A percentile compares a stretch with the other conserved stretches of the same genome.
Evolutionary conservation across 2,797 vertebrate species (phyloP).

Genomic region (Sus cebifrons): DNA sequence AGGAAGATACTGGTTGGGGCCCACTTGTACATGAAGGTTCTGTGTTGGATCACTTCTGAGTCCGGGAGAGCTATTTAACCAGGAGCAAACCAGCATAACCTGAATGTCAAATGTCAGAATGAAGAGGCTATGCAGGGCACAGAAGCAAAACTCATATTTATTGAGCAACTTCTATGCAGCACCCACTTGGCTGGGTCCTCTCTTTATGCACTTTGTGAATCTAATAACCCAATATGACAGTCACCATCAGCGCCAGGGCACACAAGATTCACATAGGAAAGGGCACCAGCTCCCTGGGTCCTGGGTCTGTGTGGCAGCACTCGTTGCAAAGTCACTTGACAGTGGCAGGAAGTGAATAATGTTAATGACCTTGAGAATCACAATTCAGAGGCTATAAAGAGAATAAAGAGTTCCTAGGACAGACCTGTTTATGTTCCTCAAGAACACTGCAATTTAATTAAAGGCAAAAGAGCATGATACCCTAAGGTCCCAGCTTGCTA

Average conservation of each 20-base stretch:
- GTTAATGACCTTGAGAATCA: slow-evolving; percentile 45
- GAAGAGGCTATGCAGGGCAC: not conserved
- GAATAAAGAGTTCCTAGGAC: not conserved
- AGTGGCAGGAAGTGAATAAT: slow-evolving; percentile 23
- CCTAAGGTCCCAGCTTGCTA: not conserved
- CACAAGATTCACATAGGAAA: not conserved
- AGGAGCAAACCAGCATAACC: not conserved
- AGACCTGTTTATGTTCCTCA: not conserved
- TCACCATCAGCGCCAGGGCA: not conserved
- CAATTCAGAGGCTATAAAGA: slow-evolving; percentile 35
- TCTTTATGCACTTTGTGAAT: not conserved
- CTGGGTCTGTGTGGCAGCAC: not conserved
- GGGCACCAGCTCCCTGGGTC: not conserved
- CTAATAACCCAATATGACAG: not conserved
- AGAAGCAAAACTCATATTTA: not conserved
- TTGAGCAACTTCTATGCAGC: not conserved
- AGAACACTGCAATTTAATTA: not conserved
- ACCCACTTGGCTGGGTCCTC: not conserved
- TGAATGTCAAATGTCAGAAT: not conserved
- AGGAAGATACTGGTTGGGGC: not conserved
- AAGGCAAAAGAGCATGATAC: not conserved
- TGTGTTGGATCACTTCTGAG: not conserved
- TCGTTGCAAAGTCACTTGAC: not conserved
- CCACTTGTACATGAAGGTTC: not conserved
- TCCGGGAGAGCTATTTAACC: not conserved